Conservation (phyloP, 2,113 vertebrate species). For the Acanthisitta chloris region DNA sequence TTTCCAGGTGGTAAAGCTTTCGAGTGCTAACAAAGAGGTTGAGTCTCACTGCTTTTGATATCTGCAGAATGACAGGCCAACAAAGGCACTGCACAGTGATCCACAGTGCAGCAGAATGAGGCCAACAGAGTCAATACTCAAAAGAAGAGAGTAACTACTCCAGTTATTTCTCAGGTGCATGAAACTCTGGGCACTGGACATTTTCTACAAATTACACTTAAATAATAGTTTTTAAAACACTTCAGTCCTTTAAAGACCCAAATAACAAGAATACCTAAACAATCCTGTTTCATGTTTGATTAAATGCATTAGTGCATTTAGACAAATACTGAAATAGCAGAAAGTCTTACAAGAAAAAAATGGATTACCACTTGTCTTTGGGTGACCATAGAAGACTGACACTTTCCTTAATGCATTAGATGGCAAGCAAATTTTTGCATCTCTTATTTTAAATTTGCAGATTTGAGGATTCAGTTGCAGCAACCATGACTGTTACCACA, state of each 20-base stretch:
- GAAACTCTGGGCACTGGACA: background rate
- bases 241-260: background rate
- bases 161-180: background rate
- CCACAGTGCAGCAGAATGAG: background rate
- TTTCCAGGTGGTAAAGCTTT: background rate
- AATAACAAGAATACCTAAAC: background rate
- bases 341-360: background rate
- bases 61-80: slow-evolving; percentile 15
- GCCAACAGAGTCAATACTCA: background rate
- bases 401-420: background rate
- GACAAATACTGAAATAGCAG: background rate
- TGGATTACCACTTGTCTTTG: background rate
- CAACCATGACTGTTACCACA: background rate
- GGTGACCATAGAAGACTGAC: background rate
- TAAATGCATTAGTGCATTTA: background rate
- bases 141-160: background rate
- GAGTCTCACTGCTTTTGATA: slow-evolving; percentile 32
- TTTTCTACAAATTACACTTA: background rate
- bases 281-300: accelerated
- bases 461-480: background rate
- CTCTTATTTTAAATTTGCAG: background rate
- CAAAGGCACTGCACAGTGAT: background rate
- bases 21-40: background rate
- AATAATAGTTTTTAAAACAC: background rate
- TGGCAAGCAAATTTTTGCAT: background rate